Conservation (phyloP, 2,888 invertebrate genomes). For the Leptinotarsa juncta region DNA sequence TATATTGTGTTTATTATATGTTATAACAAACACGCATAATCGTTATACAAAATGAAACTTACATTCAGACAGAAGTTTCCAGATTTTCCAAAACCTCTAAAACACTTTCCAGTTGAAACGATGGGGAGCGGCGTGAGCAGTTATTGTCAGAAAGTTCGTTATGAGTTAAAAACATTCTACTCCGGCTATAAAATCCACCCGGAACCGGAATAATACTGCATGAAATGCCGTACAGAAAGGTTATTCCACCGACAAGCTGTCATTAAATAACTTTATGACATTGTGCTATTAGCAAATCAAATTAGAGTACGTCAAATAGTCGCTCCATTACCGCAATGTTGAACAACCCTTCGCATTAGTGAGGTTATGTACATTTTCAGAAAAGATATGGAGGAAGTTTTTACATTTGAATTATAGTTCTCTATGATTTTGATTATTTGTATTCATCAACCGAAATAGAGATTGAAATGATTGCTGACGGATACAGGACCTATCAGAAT, state of each 20-base stretch:
- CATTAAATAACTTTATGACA: conserved; percentile 29
- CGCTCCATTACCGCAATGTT: conserved; percentile 21
- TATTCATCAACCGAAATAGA: no score
- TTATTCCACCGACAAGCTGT: conserved; percentile 20
- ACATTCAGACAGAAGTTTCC: background rate
- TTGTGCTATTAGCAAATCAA: conserved; percentile 39
- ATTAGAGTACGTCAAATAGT: conserved; percentile 33
- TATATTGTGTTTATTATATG: no score
- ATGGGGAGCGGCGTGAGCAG: background rate
- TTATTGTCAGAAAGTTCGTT: conserved; percentile 6
- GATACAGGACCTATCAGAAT: no score
- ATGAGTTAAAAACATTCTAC: conserved; percentile 9
- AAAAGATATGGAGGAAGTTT: background rate
- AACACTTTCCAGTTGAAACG: background rate
- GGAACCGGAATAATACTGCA: conserved; percentile 10
- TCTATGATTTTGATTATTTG: background rate
- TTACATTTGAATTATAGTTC: background rate
- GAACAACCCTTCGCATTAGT: background rate
- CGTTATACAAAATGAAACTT: background rate
- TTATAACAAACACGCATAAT: background rate
- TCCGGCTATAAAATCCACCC: conserved; percentile 14
- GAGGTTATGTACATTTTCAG: background rate
- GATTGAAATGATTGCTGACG: no score
- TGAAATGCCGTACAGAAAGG: conserved; percentile 13
- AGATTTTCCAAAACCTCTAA: background rate